These are phyloP conservation scores for Mercenaria mercenaria DNA, from an alignment of 1,140 invertebrate species.

Conservation along the genomic window DNA sequence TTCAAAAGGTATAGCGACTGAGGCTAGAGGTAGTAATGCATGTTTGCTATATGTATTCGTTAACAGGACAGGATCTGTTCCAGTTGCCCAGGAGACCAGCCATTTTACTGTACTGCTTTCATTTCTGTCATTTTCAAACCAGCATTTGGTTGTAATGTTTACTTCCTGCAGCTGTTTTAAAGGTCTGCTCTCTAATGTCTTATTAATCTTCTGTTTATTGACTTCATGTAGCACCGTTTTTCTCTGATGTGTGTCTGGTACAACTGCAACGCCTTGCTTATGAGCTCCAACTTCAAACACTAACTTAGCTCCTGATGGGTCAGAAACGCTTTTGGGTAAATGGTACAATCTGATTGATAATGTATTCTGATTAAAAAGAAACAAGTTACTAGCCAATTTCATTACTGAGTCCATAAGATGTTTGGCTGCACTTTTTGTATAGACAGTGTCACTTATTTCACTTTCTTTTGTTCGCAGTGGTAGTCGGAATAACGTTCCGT, in stretches of 20 bases:
- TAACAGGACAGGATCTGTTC: background rate
- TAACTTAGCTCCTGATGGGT: background rate
- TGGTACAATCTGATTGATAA: slow-evolving; percentile 72
- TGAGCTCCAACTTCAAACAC: slow-evolving; percentile 12
- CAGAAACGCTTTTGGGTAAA: slow-evolving; percentile 56
- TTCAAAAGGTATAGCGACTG: background rate
- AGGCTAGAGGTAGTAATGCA: background rate
- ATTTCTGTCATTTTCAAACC: background rate
- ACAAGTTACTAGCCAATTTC: slow-evolving; percentile 66
- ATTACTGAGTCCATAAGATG: slow-evolving; percentile 71
- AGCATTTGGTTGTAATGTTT: background rate
- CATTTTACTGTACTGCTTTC: background rate
- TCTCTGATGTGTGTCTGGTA: background rate
- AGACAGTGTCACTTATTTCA: slow-evolving; percentile 77
- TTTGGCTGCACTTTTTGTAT: slow-evolving; percentile 71
- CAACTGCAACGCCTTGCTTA: background rate
- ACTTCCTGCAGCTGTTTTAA: background rate
- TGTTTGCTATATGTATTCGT: background rate
- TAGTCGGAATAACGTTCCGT: slow-evolving; percentile 80
- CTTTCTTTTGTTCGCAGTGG: slow-evolving; percentile 76
- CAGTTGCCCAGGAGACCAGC: background rate
- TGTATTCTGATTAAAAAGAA: slow-evolving; percentile 81
- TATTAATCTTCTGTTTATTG: background rate
- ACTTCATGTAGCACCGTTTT: background rate
- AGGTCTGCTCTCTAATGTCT: background rate